A percentile compares a stretch with the other conserved stretches of the same genome.
These are phyloP conservation scores for Mimachlamys varia DNA, from an alignment of 2,888 invertebrate species.

Conservation along the genomic window DNA sequence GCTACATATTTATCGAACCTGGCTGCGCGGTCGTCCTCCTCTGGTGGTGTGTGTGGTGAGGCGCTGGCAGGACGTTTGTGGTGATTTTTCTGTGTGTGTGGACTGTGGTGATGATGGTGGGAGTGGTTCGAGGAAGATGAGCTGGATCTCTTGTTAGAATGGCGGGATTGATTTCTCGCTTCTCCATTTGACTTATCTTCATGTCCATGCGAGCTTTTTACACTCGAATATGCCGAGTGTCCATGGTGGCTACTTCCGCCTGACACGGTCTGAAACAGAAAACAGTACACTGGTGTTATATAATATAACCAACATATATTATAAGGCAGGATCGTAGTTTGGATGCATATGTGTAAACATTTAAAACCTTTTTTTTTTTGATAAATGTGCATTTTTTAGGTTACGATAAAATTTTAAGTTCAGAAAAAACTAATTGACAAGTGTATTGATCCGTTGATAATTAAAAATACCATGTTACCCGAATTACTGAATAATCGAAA, in stretches of 20 bases:
- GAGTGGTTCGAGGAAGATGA: background rate
- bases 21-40: background rate
- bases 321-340: too few relatives aligned
- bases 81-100: background rate
- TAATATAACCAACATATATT: too few relatives aligned
- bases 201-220: background rate
- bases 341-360: too few relatives aligned
- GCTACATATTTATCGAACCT: background rate
- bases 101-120: background rate
- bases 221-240: conserved; percentile 1
- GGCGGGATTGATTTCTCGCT: background rate
- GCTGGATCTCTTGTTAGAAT: background rate
- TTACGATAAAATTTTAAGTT: too few relatives aligned
- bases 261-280: background rate
- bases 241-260: conserved; percentile 10
- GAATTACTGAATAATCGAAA: too few relatives aligned
- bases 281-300: background rate
- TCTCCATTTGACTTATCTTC: background rate
- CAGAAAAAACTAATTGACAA: too few relatives aligned
- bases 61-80: background rate
- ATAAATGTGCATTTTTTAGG: too few relatives aligned
- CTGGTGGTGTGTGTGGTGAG: conserved; percentile 11
- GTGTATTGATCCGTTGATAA: too few relatives aligned
- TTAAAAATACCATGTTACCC: too few relatives aligned
- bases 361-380: too few relatives aligned